These are phyloP conservation scores for Plutella xylostella DNA, from an alignment of 2,888 invertebrate species.

Conservation along the genomic window DNA sequence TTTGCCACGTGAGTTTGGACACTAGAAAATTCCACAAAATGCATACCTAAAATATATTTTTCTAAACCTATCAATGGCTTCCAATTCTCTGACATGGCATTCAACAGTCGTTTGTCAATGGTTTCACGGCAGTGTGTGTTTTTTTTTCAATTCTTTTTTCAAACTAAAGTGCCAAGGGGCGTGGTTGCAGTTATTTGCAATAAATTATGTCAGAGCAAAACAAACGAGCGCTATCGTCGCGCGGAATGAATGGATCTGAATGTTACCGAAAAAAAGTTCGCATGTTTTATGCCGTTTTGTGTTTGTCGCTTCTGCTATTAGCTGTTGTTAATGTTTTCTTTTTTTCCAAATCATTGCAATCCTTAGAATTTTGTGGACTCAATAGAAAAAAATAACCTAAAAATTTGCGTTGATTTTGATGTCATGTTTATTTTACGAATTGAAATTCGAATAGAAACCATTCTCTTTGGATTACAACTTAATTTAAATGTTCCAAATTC, in stretches of 20 bases:
- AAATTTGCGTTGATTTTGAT: no score
- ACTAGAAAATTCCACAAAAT: no score
- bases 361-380: no score
- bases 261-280: no score
- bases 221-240: slow-evolving; percentile 25
- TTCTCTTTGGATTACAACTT: background rate
- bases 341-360: no score
- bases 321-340: no score
- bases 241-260: slow-evolving; percentile 25
- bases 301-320: no score
- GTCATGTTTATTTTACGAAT: no score
- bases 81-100: background rate
- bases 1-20: no score
- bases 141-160: slow-evolving; percentile 23
- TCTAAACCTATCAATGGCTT: background rate
- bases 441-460: background rate
- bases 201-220: slow-evolving; percentile 46
- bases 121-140: no score
- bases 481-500: background rate
- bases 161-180: slow-evolving; percentile 27
- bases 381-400: no score
- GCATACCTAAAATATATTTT: background rate
- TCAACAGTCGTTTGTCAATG: slow-evolving; percentile 20
- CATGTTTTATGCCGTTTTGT: no score
- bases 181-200: slow-evolving; percentile 36